These are phyloP conservation scores for Rhyacophila brunnea DNA, from an alignment of 1,140 invertebrate species.

Conservation along the genomic window DNA sequence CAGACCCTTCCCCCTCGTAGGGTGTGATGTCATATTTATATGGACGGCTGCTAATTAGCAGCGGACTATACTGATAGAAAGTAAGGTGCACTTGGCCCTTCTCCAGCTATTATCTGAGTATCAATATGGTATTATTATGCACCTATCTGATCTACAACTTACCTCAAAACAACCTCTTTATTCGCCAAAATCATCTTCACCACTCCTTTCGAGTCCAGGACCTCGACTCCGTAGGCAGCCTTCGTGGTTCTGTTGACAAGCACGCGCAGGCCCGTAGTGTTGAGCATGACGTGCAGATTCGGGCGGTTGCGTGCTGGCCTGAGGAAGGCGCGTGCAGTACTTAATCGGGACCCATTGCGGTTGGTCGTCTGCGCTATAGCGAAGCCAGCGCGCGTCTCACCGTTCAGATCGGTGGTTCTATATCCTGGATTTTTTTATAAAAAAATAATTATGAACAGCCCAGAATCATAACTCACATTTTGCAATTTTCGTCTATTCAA, in stretches of 20 bases:
- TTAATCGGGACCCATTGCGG: constrained; percentile 65
- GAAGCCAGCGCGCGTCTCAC: constrained; percentile 81
- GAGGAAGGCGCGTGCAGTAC: constrained; percentile 77
- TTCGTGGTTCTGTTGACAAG: constrained; percentile 53
- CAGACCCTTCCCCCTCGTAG: no score
- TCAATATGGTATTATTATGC: no score
- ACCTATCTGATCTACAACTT: background rate
- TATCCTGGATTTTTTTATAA: constrained; percentile 60
- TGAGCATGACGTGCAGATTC: constrained; percentile 70
- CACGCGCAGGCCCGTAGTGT: constrained; percentile 62
- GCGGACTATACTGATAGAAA: no score
- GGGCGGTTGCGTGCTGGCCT: constrained; percentile 71
- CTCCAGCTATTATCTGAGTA: no score
- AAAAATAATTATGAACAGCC: no score
- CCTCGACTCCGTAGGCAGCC: constrained; percentile 56
- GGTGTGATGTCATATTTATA: no score
- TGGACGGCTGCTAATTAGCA: no score
- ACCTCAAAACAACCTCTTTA: constrained; percentile 65
- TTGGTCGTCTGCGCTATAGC: constrained; percentile 84
- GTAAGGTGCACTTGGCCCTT: no score
- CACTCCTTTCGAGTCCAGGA: constrained; percentile 59
- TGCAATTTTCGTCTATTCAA: no score
- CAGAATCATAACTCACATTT: no score
- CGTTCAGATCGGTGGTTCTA: constrained; percentile 77
- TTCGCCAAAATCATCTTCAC: constrained; percentile 58